These are phyloP conservation scores for Saimiri boliviensis DNA, from an alignment of 2,113 vertebrate species.

Conservation along the genomic window DNA sequence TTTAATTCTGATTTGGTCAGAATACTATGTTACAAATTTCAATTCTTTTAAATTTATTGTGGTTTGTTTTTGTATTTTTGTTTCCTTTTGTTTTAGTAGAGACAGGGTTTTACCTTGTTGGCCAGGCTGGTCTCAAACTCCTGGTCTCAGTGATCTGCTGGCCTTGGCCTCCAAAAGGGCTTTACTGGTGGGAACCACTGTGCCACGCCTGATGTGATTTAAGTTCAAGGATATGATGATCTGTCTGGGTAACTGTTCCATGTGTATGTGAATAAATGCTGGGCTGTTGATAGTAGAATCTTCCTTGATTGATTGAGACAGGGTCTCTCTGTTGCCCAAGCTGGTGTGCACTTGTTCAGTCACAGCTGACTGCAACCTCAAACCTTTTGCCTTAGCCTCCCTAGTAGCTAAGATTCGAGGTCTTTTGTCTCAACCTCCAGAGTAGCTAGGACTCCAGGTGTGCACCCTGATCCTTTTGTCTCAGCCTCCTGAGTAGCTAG, in stretches of 20 bases:
- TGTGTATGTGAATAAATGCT: background rate
- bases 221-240: background rate
- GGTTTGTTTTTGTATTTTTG: background rate
- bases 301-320: background rate
- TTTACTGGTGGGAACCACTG: background rate
- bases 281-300: background rate
- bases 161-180: background rate
- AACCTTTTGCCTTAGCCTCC: background rate
- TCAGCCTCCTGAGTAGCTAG: too few species aligned
- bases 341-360: background rate
- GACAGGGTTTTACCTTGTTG: background rate
- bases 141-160: background rate
- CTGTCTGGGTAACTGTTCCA: background rate
- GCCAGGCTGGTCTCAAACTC: background rate
- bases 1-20: conserved; percentile 28
- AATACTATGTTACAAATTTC: background rate
- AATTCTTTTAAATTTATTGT: background rate
- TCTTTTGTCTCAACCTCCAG: too few species aligned
- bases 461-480: too few species aligned
- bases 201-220: background rate
- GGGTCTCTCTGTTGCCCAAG: background rate
- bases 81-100: background rate
- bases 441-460: too few species aligned
- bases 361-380: background rate
- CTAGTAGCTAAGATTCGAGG: too few species aligned